phyloP scores from a whole-genome alignment of 1,140 invertebrate species.

The Drusus annulatus region DNA sequence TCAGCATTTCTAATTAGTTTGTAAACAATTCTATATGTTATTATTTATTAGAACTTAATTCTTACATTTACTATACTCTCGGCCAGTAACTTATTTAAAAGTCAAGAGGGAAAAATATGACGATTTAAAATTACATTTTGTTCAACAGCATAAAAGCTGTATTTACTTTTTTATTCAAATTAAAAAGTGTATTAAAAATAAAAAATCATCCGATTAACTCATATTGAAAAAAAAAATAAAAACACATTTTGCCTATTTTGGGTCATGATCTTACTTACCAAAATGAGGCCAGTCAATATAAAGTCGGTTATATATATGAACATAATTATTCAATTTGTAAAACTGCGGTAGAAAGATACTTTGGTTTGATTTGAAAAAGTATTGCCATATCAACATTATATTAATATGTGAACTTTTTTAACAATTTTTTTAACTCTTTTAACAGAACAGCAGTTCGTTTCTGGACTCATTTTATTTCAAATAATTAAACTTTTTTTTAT shows the following conservation, averaged over 20 bases:
- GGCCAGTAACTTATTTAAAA: constrained; percentile 31
- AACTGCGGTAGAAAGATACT: neutral
- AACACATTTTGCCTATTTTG: neutral
- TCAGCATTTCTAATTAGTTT: constrained; percentile 12
- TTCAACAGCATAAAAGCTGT: no score
- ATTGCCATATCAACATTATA: no score
- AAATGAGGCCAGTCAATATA: neutral
- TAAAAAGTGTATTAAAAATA: no score
- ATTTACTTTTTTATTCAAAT: no score
- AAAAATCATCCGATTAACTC: no score
- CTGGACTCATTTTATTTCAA: no score
- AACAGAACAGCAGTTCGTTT: no score
- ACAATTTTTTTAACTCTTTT: no score
- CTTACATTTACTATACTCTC: neutral
- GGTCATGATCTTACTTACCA: neutral
- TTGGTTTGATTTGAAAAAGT: neutral
- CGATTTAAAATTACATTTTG: neutral
- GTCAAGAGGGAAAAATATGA: neutral
- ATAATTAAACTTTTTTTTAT: no score
- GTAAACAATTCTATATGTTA: neutral
- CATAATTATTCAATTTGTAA: neutral
- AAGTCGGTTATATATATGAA: neutral
- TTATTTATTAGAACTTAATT: constrained; percentile 16
- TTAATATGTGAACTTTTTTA: no score
- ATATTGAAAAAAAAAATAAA: neutral